phyloP scores from a whole-genome alignment of 2,888 invertebrate genomes.

The Abrostola tripartita region DNA sequence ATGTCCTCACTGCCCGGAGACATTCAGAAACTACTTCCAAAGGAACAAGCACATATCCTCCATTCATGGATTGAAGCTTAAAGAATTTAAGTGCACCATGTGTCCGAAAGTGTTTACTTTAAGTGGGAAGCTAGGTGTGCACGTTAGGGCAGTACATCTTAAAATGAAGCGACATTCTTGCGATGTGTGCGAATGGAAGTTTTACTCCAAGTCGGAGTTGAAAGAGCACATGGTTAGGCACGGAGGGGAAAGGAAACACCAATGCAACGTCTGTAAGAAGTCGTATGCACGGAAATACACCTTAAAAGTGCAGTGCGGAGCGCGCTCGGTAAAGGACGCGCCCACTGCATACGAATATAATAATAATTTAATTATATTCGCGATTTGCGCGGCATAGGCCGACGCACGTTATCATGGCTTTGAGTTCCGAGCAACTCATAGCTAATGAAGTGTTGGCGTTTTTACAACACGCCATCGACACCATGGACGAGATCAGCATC shows the following conservation, averaged over 20 bases:
- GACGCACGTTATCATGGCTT: too few relatives aligned
- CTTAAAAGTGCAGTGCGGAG: too few relatives aligned
- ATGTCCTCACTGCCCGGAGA: slow-evolving; percentile 79
- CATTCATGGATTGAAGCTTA: slow-evolving; percentile 77
- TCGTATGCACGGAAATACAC: slow-evolving; percentile 83
- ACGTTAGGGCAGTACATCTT: slow-evolving; percentile 79
- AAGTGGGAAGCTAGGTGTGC: slow-evolving; percentile 79
- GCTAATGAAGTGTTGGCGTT: too few relatives aligned
- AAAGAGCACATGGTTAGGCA: slow-evolving; percentile 87
- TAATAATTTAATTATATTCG: too few relatives aligned
- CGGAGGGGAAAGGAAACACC: slow-evolving; percentile 83
- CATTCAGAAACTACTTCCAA: slow-evolving; percentile 81
- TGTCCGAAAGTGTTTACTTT: slow-evolving; percentile 79
- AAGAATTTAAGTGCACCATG: slow-evolving; percentile 79
- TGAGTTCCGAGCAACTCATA: too few relatives aligned
- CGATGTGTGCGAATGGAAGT: slow-evolving; percentile 85
- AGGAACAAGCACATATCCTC: slow-evolving; percentile 78
- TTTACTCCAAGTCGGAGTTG: slow-evolving; percentile 86
- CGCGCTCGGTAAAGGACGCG: too few relatives aligned
- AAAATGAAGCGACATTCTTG: slow-evolving; percentile 82
- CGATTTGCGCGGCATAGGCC: too few relatives aligned
- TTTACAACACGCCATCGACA: too few relatives aligned
- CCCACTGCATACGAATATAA: too few relatives aligned
- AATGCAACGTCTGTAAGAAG: slow-evolving; percentile 85
- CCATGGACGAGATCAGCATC: too few relatives aligned